Conservation (phyloP, 2,113 vertebrate species). For the Micronycteris hirsuta region DNA sequence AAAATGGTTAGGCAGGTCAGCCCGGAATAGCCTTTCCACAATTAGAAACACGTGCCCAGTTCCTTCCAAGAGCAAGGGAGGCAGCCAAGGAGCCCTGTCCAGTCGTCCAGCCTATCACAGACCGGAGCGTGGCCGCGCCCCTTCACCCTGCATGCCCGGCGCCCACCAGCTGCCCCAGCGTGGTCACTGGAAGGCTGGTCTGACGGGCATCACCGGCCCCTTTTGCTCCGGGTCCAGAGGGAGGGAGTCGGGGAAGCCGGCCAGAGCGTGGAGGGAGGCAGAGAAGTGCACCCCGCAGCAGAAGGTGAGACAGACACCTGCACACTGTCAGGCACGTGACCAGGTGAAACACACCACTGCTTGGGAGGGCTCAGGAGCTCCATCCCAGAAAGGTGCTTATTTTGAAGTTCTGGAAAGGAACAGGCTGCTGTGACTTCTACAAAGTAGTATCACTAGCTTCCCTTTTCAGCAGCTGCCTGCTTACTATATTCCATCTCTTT, state of each 20-base stretch:
- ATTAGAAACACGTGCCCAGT: conserved; percentile 64
- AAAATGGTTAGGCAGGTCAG: conserved; percentile 12
- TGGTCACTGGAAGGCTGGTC: neutral
- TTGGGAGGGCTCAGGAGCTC: neutral
- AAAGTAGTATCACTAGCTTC: conserved; percentile 28
- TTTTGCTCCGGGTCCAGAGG: neutral
- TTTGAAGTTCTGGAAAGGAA: conserved; percentile 59
- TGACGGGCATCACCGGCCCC: neutral
- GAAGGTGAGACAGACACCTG: conserved; percentile 25
- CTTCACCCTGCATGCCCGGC: neutral
- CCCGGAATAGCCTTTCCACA: neutral
- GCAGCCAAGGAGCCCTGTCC: neutral
- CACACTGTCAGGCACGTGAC: neutral
- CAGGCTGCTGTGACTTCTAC: conserved; percentile 51
- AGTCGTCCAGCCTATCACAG: conserved; percentile 41
- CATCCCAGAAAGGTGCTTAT: conserved; percentile 32
- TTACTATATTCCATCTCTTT: neutral
- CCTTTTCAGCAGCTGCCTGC: conserved; percentile 19
- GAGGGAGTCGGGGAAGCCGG: neutral
- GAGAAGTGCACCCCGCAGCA: neutral
- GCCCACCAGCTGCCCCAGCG: accelerated
- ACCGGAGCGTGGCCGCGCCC: neutral
- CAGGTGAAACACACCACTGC: neutral
- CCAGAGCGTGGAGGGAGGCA: neutral
- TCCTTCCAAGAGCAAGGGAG: neutral